Percentiles rank a stretch among this genome's conserved stretches.
Conservation (phyloP, 2,888 invertebrate species). For the Iselma pallidipennis region DNA sequence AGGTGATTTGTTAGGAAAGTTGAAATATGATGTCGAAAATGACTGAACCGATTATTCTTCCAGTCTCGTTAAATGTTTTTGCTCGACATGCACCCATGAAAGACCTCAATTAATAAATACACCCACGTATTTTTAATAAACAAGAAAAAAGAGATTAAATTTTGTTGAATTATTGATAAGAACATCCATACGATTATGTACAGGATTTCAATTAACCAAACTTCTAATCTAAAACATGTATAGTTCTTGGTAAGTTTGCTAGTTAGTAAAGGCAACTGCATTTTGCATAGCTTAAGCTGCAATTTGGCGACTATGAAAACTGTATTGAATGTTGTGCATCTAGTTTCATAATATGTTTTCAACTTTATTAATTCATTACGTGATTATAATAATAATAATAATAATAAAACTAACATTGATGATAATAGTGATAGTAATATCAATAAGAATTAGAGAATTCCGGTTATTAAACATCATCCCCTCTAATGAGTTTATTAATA, state of each 20-base stretch:
- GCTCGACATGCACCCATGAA: background rate
- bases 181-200: background rate
- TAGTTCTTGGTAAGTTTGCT: background rate
- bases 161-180: too few species aligned
- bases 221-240: background rate
- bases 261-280: background rate
- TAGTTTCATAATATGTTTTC: too few species aligned
- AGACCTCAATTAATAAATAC: background rate
- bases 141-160: too few species aligned
- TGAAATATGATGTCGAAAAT: background rate
- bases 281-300: background rate
- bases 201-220: background rate
- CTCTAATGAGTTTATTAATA: conserved; percentile 6
- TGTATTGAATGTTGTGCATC: background rate
- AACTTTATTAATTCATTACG: background rate
- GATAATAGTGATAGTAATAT: background rate
- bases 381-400: background rate
- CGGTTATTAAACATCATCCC: background rate
- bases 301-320: background rate
- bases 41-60: background rate
- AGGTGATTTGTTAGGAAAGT: background rate
- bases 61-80: conserved; percentile 2
- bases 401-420: background rate
- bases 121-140: too few species aligned
- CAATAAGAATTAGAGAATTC: background rate